A percentile compares a stretch with the other conserved stretches of the same genome.
These are phyloP conservation scores for Gymnocephalus cernua DNA, from an alignment of 2,113 vertebrate genomes.

Conservation along the genomic window DNA sequence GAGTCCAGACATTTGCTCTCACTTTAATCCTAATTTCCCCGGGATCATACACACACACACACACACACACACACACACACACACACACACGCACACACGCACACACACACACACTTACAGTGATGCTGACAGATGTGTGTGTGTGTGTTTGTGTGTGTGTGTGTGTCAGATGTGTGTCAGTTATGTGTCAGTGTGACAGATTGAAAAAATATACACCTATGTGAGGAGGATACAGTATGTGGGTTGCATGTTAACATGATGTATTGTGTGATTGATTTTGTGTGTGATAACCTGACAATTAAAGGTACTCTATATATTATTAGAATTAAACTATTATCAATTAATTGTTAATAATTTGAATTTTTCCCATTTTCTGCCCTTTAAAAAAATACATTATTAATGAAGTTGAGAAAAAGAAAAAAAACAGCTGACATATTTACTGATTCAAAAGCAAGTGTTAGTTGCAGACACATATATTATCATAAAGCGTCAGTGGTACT, in stretches of 20 bases:
- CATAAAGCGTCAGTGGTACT: neutral
- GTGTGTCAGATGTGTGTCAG: neutral
- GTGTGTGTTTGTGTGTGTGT: conserved; percentile 1
- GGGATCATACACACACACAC: neutral
- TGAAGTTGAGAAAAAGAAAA: no score
- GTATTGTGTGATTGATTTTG: neutral
- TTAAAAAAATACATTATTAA: no score
- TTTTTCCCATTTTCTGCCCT: no score
- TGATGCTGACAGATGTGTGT: no score
- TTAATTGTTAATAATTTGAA: no score
- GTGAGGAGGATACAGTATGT: neutral
- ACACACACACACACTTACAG: no score
- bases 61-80: neutral
- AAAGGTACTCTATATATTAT: neutral
- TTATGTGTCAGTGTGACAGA: neutral
- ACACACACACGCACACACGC: neutral
- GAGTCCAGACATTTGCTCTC: conserved; percentile 1
- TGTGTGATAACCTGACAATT: neutral
- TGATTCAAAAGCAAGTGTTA: neutral
- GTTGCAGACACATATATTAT: neutral
- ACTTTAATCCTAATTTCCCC: conserved; percentile 34
- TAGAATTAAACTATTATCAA: neutral
- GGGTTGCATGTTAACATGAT: neutral
- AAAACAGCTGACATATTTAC: no score
- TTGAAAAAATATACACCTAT: neutral